phyloP scores from a whole-genome alignment of 1,140 invertebrate species.

The Drosophila tsacasi region DNA sequence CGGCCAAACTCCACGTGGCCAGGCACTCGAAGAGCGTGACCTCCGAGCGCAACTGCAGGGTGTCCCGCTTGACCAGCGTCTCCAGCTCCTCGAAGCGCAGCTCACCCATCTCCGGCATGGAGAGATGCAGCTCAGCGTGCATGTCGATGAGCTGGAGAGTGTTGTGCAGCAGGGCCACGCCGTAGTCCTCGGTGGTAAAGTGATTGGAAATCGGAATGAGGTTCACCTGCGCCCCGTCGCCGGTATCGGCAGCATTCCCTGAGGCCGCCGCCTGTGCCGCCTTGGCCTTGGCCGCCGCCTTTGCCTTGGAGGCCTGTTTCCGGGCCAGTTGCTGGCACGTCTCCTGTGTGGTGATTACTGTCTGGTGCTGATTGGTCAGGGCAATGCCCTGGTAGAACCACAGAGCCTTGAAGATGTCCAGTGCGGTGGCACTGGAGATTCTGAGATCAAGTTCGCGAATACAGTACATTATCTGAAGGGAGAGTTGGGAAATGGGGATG shows the following conservation, averaged over 20 bases:
- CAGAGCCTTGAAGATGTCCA: slow-evolving; percentile 80
- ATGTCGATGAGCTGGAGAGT: slow-evolving; percentile 83
- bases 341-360: slow-evolving; percentile 77
- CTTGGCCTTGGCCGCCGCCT: slow-evolving; percentile 61
- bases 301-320: slow-evolving; percentile 65
- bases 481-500: neutral
- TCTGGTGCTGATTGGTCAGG: slow-evolving; percentile 75
- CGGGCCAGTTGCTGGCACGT: slow-evolving; percentile 59
- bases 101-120: slow-evolving; percentile 65
- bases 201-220: slow-evolving; percentile 79
- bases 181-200: slow-evolving; percentile 82
- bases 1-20: slow-evolving; percentile 79
- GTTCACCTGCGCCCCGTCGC: slow-evolving; percentile 55
- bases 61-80: slow-evolving; percentile 77
- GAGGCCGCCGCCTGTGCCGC: slow-evolving; percentile 29
- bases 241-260: slow-evolving; percentile 37
- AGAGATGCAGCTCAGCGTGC: slow-evolving; percentile 74
- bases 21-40: slow-evolving; percentile 77
- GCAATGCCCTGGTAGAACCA: slow-evolving; percentile 82
- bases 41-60: slow-evolving; percentile 77
- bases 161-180: slow-evolving; percentile 79
- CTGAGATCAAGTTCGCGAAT: slow-evolving; percentile 83
- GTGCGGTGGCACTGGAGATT: slow-evolving; percentile 72
- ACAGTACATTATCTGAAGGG: slow-evolving; percentile 76
- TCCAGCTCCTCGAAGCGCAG: slow-evolving; percentile 84